Evolutionary conservation across 2,888 invertebrate species (phyloP).

Genomic region (Cheilosia soror): DNA sequence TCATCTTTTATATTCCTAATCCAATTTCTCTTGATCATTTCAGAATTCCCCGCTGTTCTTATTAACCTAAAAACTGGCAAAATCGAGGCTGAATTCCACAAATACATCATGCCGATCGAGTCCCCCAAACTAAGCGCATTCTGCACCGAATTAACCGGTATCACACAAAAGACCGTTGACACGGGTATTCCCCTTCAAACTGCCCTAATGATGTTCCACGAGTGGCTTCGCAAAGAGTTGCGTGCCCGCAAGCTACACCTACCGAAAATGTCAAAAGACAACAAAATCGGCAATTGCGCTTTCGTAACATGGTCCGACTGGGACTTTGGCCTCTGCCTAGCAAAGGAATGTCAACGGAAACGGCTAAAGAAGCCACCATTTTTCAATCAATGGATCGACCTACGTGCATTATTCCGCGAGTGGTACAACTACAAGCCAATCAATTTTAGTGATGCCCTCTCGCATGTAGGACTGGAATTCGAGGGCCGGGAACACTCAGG

Average conservation of each 20-base stretch:
- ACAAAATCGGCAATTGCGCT: slow-evolving; percentile 84
- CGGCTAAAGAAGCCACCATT: slow-evolving; percentile 84
- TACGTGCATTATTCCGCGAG: slow-evolving; percentile 85
- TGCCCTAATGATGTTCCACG: slow-evolving; percentile 85
- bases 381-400: slow-evolving; percentile 86
- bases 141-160: slow-evolving; percentile 86
- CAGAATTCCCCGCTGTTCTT: slow-evolving; percentile 87
- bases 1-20: not conserved
- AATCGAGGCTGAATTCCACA: slow-evolving; percentile 86
- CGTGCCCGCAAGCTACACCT: slow-evolving; percentile 80
- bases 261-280: slow-evolving; percentile 84
- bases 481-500: slow-evolving; percentile 87
- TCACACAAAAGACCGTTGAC: slow-evolving; percentile 85
- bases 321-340: slow-evolving; percentile 86
- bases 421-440: slow-evolving; percentile 85
- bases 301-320: slow-evolving; percentile 87
- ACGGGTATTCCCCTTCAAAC: slow-evolving; percentile 84
- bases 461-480: slow-evolving; percentile 85
- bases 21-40: slow-evolving; percentile 77
- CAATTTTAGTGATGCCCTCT: slow-evolving; percentile 84
- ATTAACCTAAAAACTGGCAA: slow-evolving; percentile 85
- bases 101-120: slow-evolving; percentile 87
- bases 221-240: slow-evolving; percentile 85
- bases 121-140: slow-evolving; percentile 85
- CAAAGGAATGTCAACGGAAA: slow-evolving; percentile 86